Evolutionary conservation across 2,113 vertebrate species (phyloP).

Genomic region (Hippocampus comes): DNA sequence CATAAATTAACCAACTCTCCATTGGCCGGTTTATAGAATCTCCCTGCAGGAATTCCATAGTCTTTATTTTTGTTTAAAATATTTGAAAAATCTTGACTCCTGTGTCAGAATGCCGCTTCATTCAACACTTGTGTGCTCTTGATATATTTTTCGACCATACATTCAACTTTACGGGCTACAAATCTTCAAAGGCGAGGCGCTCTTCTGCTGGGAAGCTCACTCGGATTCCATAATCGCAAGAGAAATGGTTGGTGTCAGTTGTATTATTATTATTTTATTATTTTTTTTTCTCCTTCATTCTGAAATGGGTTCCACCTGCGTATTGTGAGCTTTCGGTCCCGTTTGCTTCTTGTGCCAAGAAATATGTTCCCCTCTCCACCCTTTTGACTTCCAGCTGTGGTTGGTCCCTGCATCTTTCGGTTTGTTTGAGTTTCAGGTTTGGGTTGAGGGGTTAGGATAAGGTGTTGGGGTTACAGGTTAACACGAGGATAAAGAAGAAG

Average conservation of each 20-base stretch:
- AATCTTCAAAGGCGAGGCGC: not conserved
- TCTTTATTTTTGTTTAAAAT: slow-evolving; percentile 6
- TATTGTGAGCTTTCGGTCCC: not conserved
- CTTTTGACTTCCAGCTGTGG: not conserved
- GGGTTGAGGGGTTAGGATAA: not conserved
- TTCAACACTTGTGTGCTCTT: not conserved
- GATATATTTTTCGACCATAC: not conserved
- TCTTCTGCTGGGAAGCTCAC: not conserved
- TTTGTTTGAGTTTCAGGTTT: not conserved
- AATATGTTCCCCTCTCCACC: not conserved
- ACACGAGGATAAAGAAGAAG: not conserved
- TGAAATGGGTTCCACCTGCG: not conserved
- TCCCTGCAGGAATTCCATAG: slow-evolving; percentile 1
- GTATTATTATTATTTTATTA: too few species aligned
- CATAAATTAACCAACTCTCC: slow-evolving; percentile 13
- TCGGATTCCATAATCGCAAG: not conserved
- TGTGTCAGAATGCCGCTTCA: not conserved
- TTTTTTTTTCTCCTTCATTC: not conserved
- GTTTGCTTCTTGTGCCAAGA: not conserved
- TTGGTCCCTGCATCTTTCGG: not conserved
- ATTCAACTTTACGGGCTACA: not conserved
- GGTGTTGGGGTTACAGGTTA: not conserved
- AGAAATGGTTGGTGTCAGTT: not conserved
- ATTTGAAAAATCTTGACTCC: not conserved
- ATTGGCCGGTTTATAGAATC: not conserved